Conservation (phyloP, 2,113 vertebrate species). For the Poeciliopsis occidentalis region DNA sequence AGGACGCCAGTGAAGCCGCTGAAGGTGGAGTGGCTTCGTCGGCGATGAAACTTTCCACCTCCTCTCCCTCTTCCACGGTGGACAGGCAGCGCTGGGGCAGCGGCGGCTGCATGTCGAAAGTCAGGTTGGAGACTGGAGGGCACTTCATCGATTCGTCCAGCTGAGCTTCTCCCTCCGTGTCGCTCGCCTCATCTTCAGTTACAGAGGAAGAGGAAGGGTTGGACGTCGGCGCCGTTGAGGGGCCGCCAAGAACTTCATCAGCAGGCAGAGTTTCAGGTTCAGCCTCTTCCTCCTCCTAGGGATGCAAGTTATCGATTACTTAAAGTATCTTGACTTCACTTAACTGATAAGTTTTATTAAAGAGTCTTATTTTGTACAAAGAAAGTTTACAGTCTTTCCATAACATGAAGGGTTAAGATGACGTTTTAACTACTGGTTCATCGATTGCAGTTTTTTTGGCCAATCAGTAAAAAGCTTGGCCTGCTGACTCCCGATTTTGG, state of each 20-base stretch:
- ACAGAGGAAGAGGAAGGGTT: slow-evolving; percentile 73
- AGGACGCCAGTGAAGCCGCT: slow-evolving; percentile 75
- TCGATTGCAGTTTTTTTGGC: no score
- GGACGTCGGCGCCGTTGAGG: slow-evolving; percentile 66
- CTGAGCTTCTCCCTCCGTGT: slow-evolving; percentile 80
- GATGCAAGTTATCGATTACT: no score
- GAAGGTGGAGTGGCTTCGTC: slow-evolving; percentile 76
- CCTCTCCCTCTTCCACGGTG: slow-evolving; percentile 69
- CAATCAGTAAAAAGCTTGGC: no score
- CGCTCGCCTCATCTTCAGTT: slow-evolving; percentile 81
- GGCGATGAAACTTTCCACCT: slow-evolving; percentile 29
- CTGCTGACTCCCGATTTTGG: no score
- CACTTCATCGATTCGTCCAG: slow-evolving; percentile 58
- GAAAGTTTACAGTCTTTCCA: no score
- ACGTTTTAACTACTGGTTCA: no score
- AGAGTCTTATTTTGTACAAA: no score
- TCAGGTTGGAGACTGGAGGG: slow-evolving; percentile 1
- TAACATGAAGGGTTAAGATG: no score
- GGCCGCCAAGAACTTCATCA: slow-evolving; percentile 72
- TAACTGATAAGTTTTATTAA: no score
- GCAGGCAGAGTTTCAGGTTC: slow-evolving; percentile 74
- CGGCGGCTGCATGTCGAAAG: slow-evolving; percentile 43
- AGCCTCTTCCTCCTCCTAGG: slow-evolving; percentile 55
- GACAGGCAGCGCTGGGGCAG: slow-evolving; percentile 58
- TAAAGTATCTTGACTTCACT: no score